Base-by-base conservation (phyloP, 2,113 vertebrate species). In the Cyphomyrus discorhynchus region DNA sequence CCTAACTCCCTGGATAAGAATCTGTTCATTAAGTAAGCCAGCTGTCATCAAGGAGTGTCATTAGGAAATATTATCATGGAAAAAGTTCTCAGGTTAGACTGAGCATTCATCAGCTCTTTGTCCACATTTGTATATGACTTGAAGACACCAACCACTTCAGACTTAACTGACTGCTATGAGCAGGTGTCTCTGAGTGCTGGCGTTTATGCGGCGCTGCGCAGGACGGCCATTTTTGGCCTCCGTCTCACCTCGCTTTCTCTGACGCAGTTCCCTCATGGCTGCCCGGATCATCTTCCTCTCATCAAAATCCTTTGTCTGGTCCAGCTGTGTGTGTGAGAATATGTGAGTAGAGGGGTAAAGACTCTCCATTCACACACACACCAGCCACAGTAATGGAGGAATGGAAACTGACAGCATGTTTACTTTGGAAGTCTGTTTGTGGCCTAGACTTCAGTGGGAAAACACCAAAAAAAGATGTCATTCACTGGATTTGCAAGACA, bases 211-310 rank as follows among this genome's bases (percentile, higher is more conserved):
- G 83, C 21, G 27, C 8, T 35, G n/a, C 1, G 35, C 74, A 77
- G 27, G 31, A 5, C 35, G 35, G 27, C 31, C 70, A 35, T 15
- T 77, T 35, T 35, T 0, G 4, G 11, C 70, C 13, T 39, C 31
- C 17, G 15, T 42, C 74, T 91, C 96, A 99, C 98, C 98, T 98
- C 98, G 95, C 91, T 98, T 99, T 93, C 94, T 97, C 92, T 99
- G 98, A 82, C 98, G 97, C 87, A 99, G 96, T 87, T 99, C 98
- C 49, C 98, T 97, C 95, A 99, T 97, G 21, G 98, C 97, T 0
- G 97, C 96, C 86, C 98, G 96, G 92, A 99, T 99, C 94, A 98
- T 92, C 90, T 96, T 97, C 86, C 98, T 96, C 92, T 99, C 97
- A 91, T 99, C 98, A 90, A 98, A 99, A 93, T 99, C 97, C 2